Conservation (phyloP, 2,888 invertebrate species). For the Koerneria pararmatus region DNA sequence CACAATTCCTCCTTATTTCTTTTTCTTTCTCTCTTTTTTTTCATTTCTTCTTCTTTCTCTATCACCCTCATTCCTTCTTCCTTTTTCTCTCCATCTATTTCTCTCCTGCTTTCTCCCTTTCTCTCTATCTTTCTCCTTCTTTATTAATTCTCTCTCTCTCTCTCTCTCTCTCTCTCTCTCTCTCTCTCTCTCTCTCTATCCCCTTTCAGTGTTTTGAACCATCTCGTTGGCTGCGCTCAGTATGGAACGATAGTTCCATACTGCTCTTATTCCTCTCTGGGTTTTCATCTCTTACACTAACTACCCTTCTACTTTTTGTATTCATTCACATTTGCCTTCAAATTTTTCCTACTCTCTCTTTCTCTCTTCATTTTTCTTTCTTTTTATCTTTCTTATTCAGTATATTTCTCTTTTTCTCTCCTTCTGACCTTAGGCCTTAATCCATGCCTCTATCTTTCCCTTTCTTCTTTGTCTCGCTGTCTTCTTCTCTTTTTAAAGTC, state of each 20-base stretch:
- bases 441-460: not conserved
- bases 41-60: not conserved
- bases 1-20: not conserved
- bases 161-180: not conserved
- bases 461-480: not conserved
- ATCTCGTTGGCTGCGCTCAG: not conserved
- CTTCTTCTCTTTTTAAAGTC: not conserved
- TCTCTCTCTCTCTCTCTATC: slow-evolving; percentile 2
- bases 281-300: not conserved
- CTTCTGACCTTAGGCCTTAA: not conserved
- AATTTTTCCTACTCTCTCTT: not conserved
- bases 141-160: slow-evolving; percentile 1
- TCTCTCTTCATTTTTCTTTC: not conserved
- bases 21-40: not conserved
- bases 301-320: not conserved
- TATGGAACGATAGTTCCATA: not conserved
- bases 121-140: slow-evolving; percentile 8
- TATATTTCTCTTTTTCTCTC: not conserved
- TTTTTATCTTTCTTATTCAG: not conserved
- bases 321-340: not conserved
- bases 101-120: not conserved
- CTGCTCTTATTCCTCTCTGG: slow-evolving; percentile 2
- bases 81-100: not conserved
- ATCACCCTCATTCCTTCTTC: not conserved
- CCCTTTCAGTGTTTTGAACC: slow-evolving; percentile 1